Evolutionary conservation across 1,140 invertebrate species (phyloP), one percentile per base, ranked within the genome.

Genomic region (Gryon sp.): DNA sequence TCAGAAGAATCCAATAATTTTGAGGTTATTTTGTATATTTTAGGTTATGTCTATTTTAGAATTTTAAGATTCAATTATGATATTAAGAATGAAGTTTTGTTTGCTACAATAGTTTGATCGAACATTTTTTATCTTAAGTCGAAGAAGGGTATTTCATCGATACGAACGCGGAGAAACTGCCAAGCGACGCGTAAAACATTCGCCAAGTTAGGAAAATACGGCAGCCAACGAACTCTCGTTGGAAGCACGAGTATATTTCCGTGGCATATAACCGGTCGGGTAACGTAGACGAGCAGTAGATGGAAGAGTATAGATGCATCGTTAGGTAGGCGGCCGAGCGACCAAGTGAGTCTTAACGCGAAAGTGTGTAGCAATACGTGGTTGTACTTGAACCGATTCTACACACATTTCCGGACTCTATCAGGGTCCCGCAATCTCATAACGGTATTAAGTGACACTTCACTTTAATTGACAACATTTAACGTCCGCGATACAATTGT

Each of bases 181-280:
- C 62, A 76, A 76, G 60, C 74, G 55, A 46, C 68, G 75, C 75
- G 68, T 77, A 72, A 76, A 77, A 72, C 53, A 53, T 72, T 63
- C 30, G 68, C 72, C 55, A 62, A 74, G 73, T 69, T 59, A 66
- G 69, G 66, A 76, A 73, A 68, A 79, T 65, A 68, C 62, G 69
- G 28, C 59, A 76, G 74, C 59, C 65, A 79, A 79, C 79, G 75
- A 82, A 82, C 77, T 82, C 75, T 62, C 62, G 76, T 77, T 79
- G 70, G 59, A 48, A 36, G 70, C 45, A 19, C 59, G 46, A 55
- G 70, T 57, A 76, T 80, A 78, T 78, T 79, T 82, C 70, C 79
- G 65, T 20, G 78, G 69, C 63, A 50, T 41, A 57, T 57, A 76
- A 76, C 78, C 78, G 80, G 77, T 81, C 80, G 60, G 57, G 46